These are phyloP conservation scores for Carassius gibelio DNA, from an alignment of 2,113 vertebrate species.

Conservation along the genomic window DNA sequence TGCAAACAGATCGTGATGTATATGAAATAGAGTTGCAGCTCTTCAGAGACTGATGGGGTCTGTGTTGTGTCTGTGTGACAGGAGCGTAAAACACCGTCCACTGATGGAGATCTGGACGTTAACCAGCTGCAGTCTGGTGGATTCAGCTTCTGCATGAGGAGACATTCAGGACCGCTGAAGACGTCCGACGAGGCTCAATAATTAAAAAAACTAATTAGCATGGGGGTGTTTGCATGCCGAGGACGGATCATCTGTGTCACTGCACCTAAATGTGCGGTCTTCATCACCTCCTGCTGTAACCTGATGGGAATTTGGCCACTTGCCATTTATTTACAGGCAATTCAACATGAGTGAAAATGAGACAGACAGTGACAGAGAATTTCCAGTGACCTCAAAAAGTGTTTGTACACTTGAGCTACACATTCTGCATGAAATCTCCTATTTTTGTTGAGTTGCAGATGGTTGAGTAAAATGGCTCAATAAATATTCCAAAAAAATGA, in stretches of 20 bases:
- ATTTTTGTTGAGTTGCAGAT: too few species aligned
- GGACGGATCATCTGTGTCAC: too few species aligned
- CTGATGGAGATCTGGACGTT: constrained; percentile 18
- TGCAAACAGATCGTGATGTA: neutral
- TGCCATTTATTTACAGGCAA: neutral
- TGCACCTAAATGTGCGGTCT: too few species aligned
- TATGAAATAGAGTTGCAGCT: neutral
- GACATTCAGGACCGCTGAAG: neutral
- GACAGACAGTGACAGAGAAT: neutral
- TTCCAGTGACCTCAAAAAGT: neutral
- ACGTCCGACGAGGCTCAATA: constrained; percentile 43
- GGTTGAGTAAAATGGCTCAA: too few species aligned
- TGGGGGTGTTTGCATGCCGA: constrained; percentile 4
- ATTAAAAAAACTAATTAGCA: constrained; percentile 54
- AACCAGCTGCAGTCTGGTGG: constrained; percentile 17
- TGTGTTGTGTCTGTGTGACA: constrained; percentile 14
- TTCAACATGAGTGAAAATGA: neutral
- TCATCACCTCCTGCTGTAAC: neutral
- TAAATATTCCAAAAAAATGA: too few species aligned
- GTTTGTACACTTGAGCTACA: neutral
- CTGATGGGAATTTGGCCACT: neutral
- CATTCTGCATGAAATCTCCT: too few species aligned
- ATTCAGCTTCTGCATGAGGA: constrained; percentile 8
- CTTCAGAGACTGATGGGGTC: constrained; percentile 10
- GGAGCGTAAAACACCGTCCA: neutral